These are phyloP conservation scores for Dicrostonyx torquatus DNA, from an alignment of 2,797 vertebrate genomes.

Conservation along the genomic window DNA sequence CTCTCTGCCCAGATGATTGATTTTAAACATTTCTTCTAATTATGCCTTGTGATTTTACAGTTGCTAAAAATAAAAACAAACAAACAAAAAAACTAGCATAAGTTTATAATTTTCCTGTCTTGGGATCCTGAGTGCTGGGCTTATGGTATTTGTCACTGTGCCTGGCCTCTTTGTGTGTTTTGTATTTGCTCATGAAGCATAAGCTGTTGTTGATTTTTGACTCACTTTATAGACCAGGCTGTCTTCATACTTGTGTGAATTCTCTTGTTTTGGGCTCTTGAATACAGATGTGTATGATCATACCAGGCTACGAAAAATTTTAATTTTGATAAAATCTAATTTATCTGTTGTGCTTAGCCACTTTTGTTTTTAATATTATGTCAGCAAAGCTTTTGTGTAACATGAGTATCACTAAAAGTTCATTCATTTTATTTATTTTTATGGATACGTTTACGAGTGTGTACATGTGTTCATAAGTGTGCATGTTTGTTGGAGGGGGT, in stretches of 20 bases:
- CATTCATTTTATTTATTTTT: background rate
- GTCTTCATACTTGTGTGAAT: background rate
- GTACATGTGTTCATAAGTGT: background rate
- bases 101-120: background rate
- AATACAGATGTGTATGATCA: background rate
- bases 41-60: background rate
- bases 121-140: background rate
- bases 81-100: background rate
- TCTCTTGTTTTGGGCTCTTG: background rate
- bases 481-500: background rate
- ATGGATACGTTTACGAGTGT: background rate
- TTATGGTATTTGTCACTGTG: background rate
- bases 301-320: background rate
- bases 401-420: background rate
- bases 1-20: background rate
- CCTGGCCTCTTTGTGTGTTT: background rate
- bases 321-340: background rate
- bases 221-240: background rate
- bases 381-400: background rate
- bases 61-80: background rate
- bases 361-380: background rate
- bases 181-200: background rate
- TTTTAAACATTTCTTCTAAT: background rate
- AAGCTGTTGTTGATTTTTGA: background rate
- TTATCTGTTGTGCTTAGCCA: background rate